Conservation (phyloP, 2,113 vertebrate species). For the Enhydra lutris region DNA sequence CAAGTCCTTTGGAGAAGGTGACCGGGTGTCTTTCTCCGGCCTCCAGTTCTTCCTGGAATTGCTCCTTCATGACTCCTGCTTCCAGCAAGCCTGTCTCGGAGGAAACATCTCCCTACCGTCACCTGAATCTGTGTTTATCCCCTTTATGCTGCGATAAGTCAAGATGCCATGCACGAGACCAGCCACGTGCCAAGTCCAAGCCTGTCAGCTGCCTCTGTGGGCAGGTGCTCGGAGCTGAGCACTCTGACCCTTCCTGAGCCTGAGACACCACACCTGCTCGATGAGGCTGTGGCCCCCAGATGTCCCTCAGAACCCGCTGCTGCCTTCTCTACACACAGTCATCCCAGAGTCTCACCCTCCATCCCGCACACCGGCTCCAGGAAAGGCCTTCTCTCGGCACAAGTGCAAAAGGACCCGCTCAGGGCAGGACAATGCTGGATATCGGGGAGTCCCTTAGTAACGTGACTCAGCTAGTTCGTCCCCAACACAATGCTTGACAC, state of each 20-base stretch:
- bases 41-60: background rate
- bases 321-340: background rate
- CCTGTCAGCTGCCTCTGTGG: accelerated
- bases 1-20: background rate
- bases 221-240: background rate
- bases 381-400: too few relatives aligned
- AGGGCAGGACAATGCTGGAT: background rate
- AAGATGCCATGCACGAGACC: accelerated
- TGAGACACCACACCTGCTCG: accelerated
- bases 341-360: background rate
- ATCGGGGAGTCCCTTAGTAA: background rate
- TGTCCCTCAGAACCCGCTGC: background rate
- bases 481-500: background rate
- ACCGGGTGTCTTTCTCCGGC: background rate
- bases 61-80: background rate
- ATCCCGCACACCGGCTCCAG: too few relatives aligned
- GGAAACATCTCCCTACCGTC: background rate
- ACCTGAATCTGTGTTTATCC: background rate
- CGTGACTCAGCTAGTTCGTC: background rate
- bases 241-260: background rate
- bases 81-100: background rate
- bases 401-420: background rate
- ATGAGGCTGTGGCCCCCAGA: too few relatives aligned
- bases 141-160: background rate
- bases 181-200: accelerated